These are phyloP conservation scores for Limenitis camilla DNA, from an alignment of 2,888 invertebrate genomes.

Conservation along the genomic window DNA sequence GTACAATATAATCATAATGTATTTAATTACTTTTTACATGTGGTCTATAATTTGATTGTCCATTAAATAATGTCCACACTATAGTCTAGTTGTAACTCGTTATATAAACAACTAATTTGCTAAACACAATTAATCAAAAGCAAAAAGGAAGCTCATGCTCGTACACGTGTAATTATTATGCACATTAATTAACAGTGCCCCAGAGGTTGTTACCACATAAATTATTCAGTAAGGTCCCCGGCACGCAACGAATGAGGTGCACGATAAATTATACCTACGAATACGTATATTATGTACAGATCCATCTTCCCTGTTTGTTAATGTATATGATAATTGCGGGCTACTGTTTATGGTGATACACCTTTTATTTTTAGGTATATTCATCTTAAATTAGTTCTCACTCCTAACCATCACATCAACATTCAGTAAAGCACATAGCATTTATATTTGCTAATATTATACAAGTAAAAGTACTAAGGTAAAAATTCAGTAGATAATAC, in stretches of 20 bases:
- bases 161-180: constrained; percentile 71
- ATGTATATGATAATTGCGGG: not conserved
- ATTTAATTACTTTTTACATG: too few relatives aligned
- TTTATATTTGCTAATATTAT: too few relatives aligned
- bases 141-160: constrained; percentile 69
- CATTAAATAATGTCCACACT: not conserved
- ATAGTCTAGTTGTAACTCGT: constrained; percentile 30
- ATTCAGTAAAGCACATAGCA: too few relatives aligned
- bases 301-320: constrained; percentile 2
- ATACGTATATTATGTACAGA: constrained; percentile 2
- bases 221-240: constrained; percentile 52
- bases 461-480: too few relatives aligned
- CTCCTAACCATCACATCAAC: too few relatives aligned
- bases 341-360: not conserved
- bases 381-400: too few relatives aligned
- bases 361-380: too few relatives aligned
- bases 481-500: too few relatives aligned
- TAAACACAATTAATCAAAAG: constrained; percentile 66
- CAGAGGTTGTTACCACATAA: constrained; percentile 48
- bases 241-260: constrained; percentile 47
- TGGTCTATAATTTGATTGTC: too few relatives aligned
- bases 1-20: too few relatives aligned
- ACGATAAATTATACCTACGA: constrained; percentile 19
- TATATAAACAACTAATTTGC: constrained; percentile 57
- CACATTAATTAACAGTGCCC: constrained; percentile 67